Conservation (phyloP, 1,140 invertebrate species). For the Drosophila sp. region DNA sequence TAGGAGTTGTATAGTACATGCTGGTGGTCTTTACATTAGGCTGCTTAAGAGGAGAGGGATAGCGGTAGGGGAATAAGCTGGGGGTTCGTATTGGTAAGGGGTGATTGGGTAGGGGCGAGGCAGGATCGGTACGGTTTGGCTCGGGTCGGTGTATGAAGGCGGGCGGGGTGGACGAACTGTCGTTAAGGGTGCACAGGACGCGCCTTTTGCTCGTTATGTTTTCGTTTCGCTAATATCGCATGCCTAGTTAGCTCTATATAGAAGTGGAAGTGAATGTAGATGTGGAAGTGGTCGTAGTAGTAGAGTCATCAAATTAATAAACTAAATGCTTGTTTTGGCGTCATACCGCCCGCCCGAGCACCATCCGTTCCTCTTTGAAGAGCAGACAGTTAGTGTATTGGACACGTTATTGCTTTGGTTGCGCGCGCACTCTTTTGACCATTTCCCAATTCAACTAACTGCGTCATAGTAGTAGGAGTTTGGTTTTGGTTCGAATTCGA, state of each 20-base stretch:
- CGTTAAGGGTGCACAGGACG: slow-evolving; percentile 44
- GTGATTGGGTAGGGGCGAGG: slow-evolving; percentile 1
- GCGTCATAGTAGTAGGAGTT: slow-evolving; percentile 72
- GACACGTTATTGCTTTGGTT: slow-evolving; percentile 78
- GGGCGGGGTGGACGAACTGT: slow-evolving; percentile 11
- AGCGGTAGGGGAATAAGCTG: not conserved
- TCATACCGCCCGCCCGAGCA: slow-evolving; percentile 28
- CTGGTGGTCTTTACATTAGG: slow-evolving; percentile 26
- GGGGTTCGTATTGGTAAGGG: not conserved
- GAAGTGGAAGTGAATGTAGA: not conserved
- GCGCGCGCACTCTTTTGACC: slow-evolving; percentile 75
- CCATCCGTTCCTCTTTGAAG: slow-evolving; percentile 14
- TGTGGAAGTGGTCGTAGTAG: not conserved
- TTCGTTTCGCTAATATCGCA: slow-evolving; percentile 29
- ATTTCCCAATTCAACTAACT: slow-evolving; percentile 45
- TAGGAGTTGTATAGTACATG: slow-evolving; percentile 46
- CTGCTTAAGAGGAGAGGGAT: not conserved
- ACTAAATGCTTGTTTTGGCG: slow-evolving; percentile 79
- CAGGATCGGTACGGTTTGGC: not conserved
- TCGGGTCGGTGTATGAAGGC: slow-evolving; percentile 11
- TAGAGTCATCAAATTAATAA: slow-evolving; percentile 73
- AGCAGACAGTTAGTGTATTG: slow-evolving; percentile 67
- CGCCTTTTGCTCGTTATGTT: slow-evolving; percentile 53
- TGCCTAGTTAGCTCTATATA: slow-evolving; percentile 1
- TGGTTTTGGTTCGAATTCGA: slow-evolving; percentile 65